phyloP scores from a whole-genome alignment of 2,797 vertebrate genomes.

The Esox masquinongy region DNA sequence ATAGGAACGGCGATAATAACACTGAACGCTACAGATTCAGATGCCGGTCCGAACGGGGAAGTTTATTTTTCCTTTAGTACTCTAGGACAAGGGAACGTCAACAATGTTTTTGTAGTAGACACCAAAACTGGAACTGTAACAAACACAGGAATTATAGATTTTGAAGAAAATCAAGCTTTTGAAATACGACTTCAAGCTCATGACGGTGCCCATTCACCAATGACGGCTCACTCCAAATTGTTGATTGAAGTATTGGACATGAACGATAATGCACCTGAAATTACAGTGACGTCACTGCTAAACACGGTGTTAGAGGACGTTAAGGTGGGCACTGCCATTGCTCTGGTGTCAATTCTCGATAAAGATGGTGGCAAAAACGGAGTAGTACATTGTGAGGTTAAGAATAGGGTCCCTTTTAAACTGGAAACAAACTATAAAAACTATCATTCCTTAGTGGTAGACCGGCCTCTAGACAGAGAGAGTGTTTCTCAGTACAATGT shows the following conservation, averaged over 20 bases:
- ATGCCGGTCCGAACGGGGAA: conserved; percentile 63
- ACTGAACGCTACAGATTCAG: conserved; percentile 39
- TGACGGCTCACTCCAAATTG: conserved; percentile 62
- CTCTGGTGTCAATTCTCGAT: conserved; percentile 57
- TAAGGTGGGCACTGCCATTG: conserved; percentile 53
- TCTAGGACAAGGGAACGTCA: conserved; percentile 51
- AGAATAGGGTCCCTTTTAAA: conserved; percentile 50
- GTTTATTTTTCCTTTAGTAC: conserved; percentile 52
- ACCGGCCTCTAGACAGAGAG: too few species aligned
- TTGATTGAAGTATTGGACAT: conserved; percentile 62
- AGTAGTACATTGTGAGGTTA: conserved; percentile 42
- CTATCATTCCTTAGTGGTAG: conserved; percentile 46
- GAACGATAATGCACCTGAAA: conserved; percentile 67
- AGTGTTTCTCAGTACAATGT: too few species aligned
- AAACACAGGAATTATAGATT: conserved; percentile 55
- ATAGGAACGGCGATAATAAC: conserved; percentile 24
- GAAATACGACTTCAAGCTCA: conserved; percentile 60
- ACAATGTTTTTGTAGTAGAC: conserved; percentile 51
- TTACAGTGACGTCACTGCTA: conserved; percentile 57
- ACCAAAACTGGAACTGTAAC: conserved; percentile 47
- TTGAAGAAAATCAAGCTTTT: conserved; percentile 53
- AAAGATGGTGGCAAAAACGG: conserved; percentile 61
- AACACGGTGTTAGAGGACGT: conserved; percentile 55
- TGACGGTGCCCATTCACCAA: conserved; percentile 51
- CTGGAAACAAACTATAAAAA: conserved; percentile 51